Evolutionary conservation across 2,888 invertebrate genomes (phyloP).

Genomic region (Anaspis maculata): DNA sequence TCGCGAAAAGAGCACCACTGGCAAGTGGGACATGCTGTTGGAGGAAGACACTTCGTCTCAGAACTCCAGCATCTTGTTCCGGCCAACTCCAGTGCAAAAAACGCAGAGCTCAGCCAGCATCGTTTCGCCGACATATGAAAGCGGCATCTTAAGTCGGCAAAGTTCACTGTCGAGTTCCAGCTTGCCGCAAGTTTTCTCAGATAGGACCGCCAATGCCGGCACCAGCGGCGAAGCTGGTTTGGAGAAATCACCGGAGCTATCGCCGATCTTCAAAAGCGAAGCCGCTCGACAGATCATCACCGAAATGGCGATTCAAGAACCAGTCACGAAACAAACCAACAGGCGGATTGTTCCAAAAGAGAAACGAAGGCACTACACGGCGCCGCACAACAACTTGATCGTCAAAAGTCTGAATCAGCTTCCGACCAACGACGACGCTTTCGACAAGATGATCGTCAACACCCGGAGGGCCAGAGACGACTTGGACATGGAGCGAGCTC

Average conservation of each 20-base stretch:
- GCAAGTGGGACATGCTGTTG: slow-evolving; percentile 37
- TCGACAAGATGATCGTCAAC: slow-evolving; percentile 29
- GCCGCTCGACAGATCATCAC: slow-evolving; percentile 80
- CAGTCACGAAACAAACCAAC: slow-evolving; percentile 28
- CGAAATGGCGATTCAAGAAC: slow-evolving; percentile 52
- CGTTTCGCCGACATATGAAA: slow-evolving; percentile 20
- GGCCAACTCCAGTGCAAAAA: slow-evolving; percentile 29
- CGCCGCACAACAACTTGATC: slow-evolving; percentile 52
- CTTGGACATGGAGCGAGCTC: slow-evolving; percentile 77
- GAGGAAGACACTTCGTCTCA: slow-evolving; percentile 39
- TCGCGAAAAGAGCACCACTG: slow-evolving; percentile 53
- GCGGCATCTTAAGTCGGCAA: slow-evolving; percentile 24
- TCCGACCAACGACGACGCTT: slow-evolving; percentile 30
- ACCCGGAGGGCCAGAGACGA: slow-evolving; percentile 67
- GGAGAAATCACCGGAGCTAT: slow-evolving; percentile 51
- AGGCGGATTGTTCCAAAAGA: slow-evolving; percentile 70
- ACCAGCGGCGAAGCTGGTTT: slow-evolving; percentile 24
- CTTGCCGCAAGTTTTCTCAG: slow-evolving; percentile 25
- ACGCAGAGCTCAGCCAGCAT: slow-evolving; percentile 18
- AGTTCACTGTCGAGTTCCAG: slow-evolving; percentile 30
- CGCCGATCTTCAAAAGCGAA: slow-evolving; percentile 79
- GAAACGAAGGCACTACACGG: slow-evolving; percentile 79
- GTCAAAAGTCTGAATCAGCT: slow-evolving; percentile 36
- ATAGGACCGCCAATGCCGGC: slow-evolving; percentile 18
- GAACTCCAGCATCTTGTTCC: slow-evolving; percentile 30